A percentile compares a stretch with the other conserved stretches of the same genome.
These are phyloP conservation scores for Drosophila yakuba DNA, from an alignment of 1,140 invertebrate species.

Conservation along the genomic window DNA sequence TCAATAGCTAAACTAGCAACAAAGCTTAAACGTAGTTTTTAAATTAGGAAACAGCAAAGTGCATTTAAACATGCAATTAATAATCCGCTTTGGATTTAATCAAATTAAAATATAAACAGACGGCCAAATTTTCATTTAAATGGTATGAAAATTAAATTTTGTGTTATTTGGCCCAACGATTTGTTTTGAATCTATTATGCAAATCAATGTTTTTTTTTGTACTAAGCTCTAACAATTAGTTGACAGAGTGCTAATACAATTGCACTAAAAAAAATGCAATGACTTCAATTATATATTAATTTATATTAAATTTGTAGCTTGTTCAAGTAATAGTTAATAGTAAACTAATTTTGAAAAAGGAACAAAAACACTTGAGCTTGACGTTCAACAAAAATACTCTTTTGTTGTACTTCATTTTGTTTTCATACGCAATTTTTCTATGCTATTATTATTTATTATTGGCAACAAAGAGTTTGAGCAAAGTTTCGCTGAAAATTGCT, in stretches of 20 bases:
- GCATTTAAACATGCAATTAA: neutral
- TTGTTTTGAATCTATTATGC: conserved; percentile 3
- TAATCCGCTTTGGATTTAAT: conserved; percentile 1
- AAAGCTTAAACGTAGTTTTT: neutral
- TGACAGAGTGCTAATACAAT: neutral
- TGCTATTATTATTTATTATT: conserved; percentile 33
- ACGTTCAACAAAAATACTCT: neutral
- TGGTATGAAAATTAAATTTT: neutral
- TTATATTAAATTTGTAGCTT: too few species aligned
- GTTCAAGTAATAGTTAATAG: too few species aligned
- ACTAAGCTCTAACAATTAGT: conserved; percentile 1
- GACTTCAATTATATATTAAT: too few species aligned
- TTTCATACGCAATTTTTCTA: conserved; percentile 1
- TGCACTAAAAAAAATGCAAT: neutral
- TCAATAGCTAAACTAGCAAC: neutral
- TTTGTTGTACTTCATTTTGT: neutral
- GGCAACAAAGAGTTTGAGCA: conserved; percentile 10
- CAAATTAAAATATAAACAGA: neutral
- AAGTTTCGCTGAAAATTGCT: conserved; percentile 27
- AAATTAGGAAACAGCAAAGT: neutral
- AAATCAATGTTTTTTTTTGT: neutral
- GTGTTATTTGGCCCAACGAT: neutral
- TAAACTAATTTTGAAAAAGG: neutral
- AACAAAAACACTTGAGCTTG: neutral
- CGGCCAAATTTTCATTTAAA: neutral